phyloP scores from a whole-genome alignment of 2,888 invertebrate species.

The Temnothorax ravouxi region DNA sequence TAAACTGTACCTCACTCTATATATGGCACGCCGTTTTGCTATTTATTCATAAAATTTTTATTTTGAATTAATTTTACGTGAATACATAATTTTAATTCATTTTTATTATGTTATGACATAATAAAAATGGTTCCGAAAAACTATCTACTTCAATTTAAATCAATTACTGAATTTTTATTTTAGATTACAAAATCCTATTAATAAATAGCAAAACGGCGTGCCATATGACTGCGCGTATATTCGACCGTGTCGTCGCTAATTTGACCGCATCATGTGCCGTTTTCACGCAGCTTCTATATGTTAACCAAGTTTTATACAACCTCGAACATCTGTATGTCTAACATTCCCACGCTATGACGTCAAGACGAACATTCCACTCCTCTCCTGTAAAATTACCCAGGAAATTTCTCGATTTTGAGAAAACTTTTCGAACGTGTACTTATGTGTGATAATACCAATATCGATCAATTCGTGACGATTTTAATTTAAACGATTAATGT shows the following conservation, averaged over 20 bases:
- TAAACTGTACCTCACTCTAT: too few species aligned
- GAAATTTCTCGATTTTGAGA: not conserved
- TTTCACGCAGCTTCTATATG: slow-evolving; percentile 4
- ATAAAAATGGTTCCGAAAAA: too few species aligned
- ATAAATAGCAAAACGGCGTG: too few species aligned
- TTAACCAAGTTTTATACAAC: slow-evolving; percentile 5
- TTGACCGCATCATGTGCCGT: slow-evolving; percentile 20
- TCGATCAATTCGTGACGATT: not conserved
- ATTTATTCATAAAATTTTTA: too few species aligned
- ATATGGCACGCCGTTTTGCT: too few species aligned
- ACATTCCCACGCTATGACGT: not conserved
- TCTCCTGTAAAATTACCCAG: not conserved
- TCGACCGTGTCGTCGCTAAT: slow-evolving; percentile 16
- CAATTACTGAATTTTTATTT: too few species aligned
- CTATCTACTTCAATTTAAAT: too few species aligned
- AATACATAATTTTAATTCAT: too few species aligned
- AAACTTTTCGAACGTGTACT: not conserved
- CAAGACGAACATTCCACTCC: not conserved
- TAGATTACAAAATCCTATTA: too few species aligned
- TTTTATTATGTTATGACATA: too few species aligned
- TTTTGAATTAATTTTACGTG: too few species aligned
- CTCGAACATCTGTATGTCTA: slow-evolving; percentile 14
- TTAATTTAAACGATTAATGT: not conserved
- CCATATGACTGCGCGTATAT: slow-evolving; percentile 18
- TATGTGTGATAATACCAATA: not conserved